Percentiles rank a stretch among this genome's conserved stretches.
These are phyloP conservation scores for Notothenia coriiceps DNA, from an alignment of 2,113 vertebrate genomes.

Conservation along the genomic window DNA sequence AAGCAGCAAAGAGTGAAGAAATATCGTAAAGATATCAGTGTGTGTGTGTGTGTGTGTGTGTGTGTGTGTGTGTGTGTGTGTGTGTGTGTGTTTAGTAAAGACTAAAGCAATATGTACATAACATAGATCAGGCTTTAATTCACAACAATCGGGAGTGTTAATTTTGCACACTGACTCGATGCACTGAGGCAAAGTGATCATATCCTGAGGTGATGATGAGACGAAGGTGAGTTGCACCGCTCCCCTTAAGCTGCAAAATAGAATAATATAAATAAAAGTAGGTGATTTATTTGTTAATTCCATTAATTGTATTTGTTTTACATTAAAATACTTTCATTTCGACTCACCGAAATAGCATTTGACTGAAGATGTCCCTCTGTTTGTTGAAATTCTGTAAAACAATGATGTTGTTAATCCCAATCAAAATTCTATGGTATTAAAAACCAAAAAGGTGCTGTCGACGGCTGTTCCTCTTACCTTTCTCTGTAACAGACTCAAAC, in stretches of 20 bases:
- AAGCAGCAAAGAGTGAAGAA: no score
- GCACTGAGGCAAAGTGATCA: slow-evolving; percentile 94
- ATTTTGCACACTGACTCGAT: slow-evolving; percentile 88
- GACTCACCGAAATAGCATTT: slow-evolving; percentile 91
- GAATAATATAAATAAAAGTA: slow-evolving; percentile 30
- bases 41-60: neutral
- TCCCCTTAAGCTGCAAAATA: slow-evolving; percentile 85
- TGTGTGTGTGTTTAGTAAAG: neutral
- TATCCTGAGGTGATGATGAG: slow-evolving; percentile 92
- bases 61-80: slow-evolving; percentile 16
- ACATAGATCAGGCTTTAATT: slow-evolving; percentile 22
- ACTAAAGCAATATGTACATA: neutral
- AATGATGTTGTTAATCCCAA: slow-evolving; percentile 39
- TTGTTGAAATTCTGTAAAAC: slow-evolving; percentile 86
- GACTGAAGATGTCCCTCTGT: slow-evolving; percentile 91
- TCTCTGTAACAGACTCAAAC: slow-evolving; percentile 89
- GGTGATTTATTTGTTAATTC: neutral
- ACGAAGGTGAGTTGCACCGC: slow-evolving; percentile 88
- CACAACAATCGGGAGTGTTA: slow-evolving; percentile 28
- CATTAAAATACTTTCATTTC: neutral
- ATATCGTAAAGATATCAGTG: no score
- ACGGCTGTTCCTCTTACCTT: slow-evolving; percentile 82
- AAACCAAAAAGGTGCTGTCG: neutral
- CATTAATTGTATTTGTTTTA: neutral
- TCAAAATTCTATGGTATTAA: neutral